phyloP scores from a whole-genome alignment of 2,113 vertebrate genomes.

The Oreocharis arfaki region DNA sequence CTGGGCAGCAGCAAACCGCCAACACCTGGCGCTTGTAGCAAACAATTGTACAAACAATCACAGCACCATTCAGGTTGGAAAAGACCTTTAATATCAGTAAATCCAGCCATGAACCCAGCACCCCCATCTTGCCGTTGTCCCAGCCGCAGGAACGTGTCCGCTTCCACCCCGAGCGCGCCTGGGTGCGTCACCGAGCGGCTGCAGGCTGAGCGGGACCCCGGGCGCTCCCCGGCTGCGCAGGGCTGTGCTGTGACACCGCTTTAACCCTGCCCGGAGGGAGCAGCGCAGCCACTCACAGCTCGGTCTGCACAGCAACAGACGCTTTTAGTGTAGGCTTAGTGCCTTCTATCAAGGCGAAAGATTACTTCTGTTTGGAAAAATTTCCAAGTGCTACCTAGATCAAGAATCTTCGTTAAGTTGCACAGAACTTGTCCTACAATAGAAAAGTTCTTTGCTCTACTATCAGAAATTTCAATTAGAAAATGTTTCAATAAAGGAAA shows the following conservation, averaged over 20 bases:
- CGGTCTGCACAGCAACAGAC: background rate
- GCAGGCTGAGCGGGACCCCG: fast-evolving
- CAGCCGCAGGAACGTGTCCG: background rate
- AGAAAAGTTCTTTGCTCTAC: background rate
- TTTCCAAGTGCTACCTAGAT: background rate
- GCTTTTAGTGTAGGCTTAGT: background rate
- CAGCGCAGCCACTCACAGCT: fast-evolving
- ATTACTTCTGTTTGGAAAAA: background rate
- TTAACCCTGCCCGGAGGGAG: background rate
- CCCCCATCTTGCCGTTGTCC: fast-evolving
- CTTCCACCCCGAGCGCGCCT: background rate
- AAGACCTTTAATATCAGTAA: background rate
- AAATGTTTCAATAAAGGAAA: background rate
- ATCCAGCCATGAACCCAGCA: background rate
- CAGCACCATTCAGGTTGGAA: background rate
- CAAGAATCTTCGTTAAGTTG: background rate
- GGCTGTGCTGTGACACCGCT: fast-evolving
- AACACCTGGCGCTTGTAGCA: no score
- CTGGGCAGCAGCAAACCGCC: background rate
- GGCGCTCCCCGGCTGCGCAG: background rate
- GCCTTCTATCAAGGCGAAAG: background rate
- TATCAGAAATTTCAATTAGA: background rate
- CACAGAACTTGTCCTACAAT: background rate
- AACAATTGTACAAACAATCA: background rate
- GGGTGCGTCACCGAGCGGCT: fast-evolving